A percentile compares a stretch with the other conserved stretches of the same genome.
phyloP scores from a whole-genome alignment of 2,113 vertebrate genomes.

The Gambusia holbrooki region DNA sequence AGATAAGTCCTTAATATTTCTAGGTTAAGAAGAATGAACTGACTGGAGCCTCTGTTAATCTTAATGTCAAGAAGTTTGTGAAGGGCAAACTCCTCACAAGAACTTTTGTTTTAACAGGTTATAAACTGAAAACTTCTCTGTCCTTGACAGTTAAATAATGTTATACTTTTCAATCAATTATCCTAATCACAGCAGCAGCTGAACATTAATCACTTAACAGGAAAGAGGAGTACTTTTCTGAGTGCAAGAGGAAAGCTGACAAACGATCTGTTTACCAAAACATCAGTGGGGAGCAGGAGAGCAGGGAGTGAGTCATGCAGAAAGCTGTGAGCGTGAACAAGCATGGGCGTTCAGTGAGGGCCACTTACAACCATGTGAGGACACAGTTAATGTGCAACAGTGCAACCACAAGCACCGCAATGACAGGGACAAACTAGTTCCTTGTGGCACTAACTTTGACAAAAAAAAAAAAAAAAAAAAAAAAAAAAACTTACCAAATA shows the following conservation, averaged over 20 bases:
- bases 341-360: slow-evolving; percentile 40
- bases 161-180: not conserved
- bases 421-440: slow-evolving; percentile 37
- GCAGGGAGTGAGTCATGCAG: slow-evolving; percentile 69
- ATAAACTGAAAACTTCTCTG: not conserved
- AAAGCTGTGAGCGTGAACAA: slow-evolving; percentile 56
- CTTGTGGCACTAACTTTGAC: slow-evolving; percentile 10
- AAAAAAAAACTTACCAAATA: slow-evolving; percentile 40
- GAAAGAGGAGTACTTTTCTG: not conserved
- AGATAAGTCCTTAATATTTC: not conserved
- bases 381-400: slow-evolving; percentile 15
- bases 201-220: not conserved
- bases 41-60: not conserved
- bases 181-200: not conserved
- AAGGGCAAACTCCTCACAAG: not conserved
- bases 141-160: not conserved
- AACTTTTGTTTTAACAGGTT: not conserved
- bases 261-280: slow-evolving; percentile 15
- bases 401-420: slow-evolving; percentile 52
- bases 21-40: not conserved
- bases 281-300: slow-evolving; percentile 28
- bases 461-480: not conserved
- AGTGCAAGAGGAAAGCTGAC: slow-evolving; percentile 20
- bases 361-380: slow-evolving; percentile 37
- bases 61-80: not conserved